phyloP scores from a whole-genome alignment of 2,113 vertebrate species.

The Recurvirostra avosetta region DNA sequence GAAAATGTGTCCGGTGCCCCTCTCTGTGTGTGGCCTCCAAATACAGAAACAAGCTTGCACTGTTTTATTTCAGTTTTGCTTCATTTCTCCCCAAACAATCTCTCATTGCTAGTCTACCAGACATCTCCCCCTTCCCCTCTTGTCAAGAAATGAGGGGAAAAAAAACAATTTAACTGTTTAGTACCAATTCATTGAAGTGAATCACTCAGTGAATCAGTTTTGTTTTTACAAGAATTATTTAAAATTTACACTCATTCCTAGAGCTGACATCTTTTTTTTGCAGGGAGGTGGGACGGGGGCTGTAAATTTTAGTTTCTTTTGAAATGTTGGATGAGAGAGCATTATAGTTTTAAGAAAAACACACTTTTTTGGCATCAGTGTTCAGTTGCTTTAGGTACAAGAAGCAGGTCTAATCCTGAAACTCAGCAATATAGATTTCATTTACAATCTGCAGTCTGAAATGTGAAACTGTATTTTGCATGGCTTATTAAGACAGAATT shows the following conservation, averaged over 20 bases:
- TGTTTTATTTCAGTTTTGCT: slow-evolving; percentile 79
- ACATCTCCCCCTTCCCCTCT: neutral
- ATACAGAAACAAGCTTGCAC: slow-evolving; percentile 68
- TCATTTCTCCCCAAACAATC: slow-evolving; percentile 75
- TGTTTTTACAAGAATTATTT: neutral
- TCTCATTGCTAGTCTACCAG: slow-evolving; percentile 63
- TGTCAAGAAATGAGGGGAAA: neutral
- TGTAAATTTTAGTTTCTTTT: neutral
- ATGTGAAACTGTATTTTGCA: neutral
- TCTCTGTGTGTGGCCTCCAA: slow-evolving; percentile 72
- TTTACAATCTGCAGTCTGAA: neutral
- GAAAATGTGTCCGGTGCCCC: neutral
- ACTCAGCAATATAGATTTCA: neutral
- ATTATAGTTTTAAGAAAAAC: neutral
- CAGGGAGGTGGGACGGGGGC: fast-evolving
- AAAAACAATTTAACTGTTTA: slow-evolving; percentile 60
- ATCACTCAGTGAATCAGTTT: neutral
- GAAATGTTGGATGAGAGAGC: neutral
- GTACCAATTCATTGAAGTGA: slow-evolving; percentile 18
- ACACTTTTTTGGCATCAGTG: neutral
- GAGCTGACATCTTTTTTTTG: neutral
- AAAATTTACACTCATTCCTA: neutral
- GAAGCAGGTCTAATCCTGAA: neutral
- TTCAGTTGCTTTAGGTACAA: neutral
- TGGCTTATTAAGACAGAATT: neutral